Evolutionary conservation across 2,113 vertebrate genomes (phyloP).

Genomic region (Sphaerodactylus townsendi): DNA sequence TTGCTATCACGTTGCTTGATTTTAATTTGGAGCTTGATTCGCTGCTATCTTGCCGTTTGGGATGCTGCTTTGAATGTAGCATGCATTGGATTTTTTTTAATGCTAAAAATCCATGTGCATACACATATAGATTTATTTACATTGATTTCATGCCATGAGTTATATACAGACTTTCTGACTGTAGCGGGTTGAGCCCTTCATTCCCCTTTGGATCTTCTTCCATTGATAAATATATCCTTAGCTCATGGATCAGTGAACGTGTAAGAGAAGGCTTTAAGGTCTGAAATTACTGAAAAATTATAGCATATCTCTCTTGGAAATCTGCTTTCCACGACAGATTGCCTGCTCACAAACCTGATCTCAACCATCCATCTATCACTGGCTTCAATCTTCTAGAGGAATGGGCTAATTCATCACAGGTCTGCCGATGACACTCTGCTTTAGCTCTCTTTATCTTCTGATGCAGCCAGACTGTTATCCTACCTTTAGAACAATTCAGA

Average conservation of each 20-base stretch:
- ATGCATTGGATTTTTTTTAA: no score
- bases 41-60: neutral
- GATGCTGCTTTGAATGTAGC: no score
- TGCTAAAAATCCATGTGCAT: no score
- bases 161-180: neutral
- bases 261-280: conserved; percentile 17
- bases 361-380: conserved; percentile 48
- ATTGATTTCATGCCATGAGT: neutral
- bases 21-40: neutral
- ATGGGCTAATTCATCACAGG: conserved; percentile 65
- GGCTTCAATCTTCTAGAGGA: conserved; percentile 63
- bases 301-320: conserved; percentile 37
- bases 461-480: conserved; percentile 18
- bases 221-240: conserved; percentile 28
- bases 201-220: conserved; percentile 8
- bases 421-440: conserved; percentile 46
- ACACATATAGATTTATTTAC: neutral
- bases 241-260: neutral
- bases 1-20: neutral
- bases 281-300: conserved; percentile 48
- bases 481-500: conserved; percentile 21
- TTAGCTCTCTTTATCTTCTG: conserved; percentile 24
- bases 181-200: neutral
- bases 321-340: conserved; percentile 52
- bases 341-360: conserved; percentile 51